Evolutionary conservation across 2,888 invertebrate genomes (phyloP), one percentile per base, ranked within the genome.

Genomic region (Nezara viridula): DNA sequence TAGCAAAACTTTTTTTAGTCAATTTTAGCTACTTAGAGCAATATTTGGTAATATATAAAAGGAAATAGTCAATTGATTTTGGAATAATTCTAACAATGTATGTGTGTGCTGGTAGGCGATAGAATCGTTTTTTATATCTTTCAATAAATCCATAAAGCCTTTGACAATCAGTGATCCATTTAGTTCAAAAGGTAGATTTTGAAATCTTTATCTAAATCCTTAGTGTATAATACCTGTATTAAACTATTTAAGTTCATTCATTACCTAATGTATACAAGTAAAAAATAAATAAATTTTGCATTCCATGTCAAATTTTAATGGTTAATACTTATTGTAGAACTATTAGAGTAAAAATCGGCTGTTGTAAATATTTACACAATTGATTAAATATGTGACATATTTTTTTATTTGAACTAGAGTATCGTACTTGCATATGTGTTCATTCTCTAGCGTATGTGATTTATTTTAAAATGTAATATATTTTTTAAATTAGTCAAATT

Each of bases 11-110:
- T 52, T 73, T 21, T 37, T 73, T 73, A 73, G 66, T 37, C 32
- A 73, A 73, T 73, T 73, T 73, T 73, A 73, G 66, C 66, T 73
- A 73, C 19, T 73, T 73, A 73, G 66, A 81, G 40, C 44, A 19
- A 81, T 81, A 81, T 81, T 55, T 77, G 77, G 40, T 77, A 40
- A 77, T 77, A 81, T 81, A 44, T 81, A 44, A 81, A 81, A 81
- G 81, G 81, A 81, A 81, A 81, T 81, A 47, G 81, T 81, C 81
- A 81, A 81, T 47, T 44, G 12, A 16, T 55, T 55, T 55, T 12
- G n/a, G n/a, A 55, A 10, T n/a, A n/a, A 7, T 55, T 55, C 6
- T 55, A n/a, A n/a, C 44, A 5, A 44, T 44, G 44, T 44, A 44
- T 10, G 44, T n/a, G n/a, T n/a, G 44, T 44, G 10, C 44, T 44